Evolutionary conservation across 2,797 vertebrate genomes (phyloP).

Genomic region (Ctenosaura bakeri): DNA sequence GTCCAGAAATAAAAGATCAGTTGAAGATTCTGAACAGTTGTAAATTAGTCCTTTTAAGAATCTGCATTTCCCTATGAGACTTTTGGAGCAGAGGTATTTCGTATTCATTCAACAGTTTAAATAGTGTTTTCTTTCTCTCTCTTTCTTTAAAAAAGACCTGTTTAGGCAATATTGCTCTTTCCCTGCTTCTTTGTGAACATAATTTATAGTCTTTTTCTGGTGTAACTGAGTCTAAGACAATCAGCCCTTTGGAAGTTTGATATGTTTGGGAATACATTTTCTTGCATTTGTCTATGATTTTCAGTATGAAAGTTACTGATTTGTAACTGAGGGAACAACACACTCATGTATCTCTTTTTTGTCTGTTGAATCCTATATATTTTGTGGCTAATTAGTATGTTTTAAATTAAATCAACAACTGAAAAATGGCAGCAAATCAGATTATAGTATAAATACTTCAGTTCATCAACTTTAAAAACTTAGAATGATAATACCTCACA

Average conservation of each 20-base stretch:
- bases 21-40: background rate
- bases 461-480: background rate
- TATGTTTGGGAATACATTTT: background rate
- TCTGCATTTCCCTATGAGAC: background rate
- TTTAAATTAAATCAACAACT: background rate
- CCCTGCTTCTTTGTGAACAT: background rate
- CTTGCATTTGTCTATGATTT: background rate
- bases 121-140: background rate
- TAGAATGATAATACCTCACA: background rate
- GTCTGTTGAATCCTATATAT: background rate
- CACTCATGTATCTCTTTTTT: background rate
- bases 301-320: background rate
- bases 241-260: too few relatives aligned
- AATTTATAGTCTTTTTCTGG: background rate
- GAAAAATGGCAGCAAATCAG: background rate
- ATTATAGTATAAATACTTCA: background rate
- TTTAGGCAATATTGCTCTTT: background rate
- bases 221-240: too few relatives aligned
- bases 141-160: background rate
- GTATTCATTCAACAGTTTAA: background rate
- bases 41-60: background rate
- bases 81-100: background rate
- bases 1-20: background rate
- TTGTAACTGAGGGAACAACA: background rate
- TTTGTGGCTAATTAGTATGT: background rate